Base-by-base conservation (phyloP, 1,140 invertebrate species). In the Gonatopus flavifemur region DNA sequence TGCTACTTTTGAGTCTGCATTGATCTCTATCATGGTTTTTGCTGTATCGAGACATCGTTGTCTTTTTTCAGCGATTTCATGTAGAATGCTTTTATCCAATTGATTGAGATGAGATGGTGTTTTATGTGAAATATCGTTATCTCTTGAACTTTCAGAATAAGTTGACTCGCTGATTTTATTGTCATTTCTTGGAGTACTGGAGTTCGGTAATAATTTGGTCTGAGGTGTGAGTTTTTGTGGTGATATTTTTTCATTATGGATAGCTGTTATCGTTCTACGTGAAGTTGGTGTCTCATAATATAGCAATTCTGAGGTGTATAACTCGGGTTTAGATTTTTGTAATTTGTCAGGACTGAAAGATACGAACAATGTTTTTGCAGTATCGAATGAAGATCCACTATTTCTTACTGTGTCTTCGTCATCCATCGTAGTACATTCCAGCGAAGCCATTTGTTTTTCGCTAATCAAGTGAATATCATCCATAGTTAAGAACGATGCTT, bases 1-100 rank as follows among this genome's bases (percentile, higher is more conserved):
- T 18, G 16, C 21, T 2, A 6, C 0, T 12, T 51, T 2, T 20
- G 55, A 38, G 43, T 57, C 48, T 16, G 21, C 47, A 31, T 67
- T 58, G 9, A 69, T 67, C 46, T 69, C 60, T 43, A 58, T 47
- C 32, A 70, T 61, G 22, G 56, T 20, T 30, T 59, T 66, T n/a
- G 56, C 66, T 13, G 67, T 69, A 19, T 69, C 57, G 8, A 70
- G 47, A 22, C 68, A 70, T 10, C 61, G 52, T 9, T 65, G 65
- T 19, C 68, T 57, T 42, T 64, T 60, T 19, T 63, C 50, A 1
- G 56, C 63, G 12, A 67, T 47, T 33, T 67, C 67, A 30, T 61
- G 32, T 1, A 67, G 22, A 4, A 70, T 30, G n/a, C 57, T 59
- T 19, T 40, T 57, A 19, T 65, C 56, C 22, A 61, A 38, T 18